Conservation (phyloP, 2,113 vertebrate genomes). For the Stictonetta naevosa region DNA sequence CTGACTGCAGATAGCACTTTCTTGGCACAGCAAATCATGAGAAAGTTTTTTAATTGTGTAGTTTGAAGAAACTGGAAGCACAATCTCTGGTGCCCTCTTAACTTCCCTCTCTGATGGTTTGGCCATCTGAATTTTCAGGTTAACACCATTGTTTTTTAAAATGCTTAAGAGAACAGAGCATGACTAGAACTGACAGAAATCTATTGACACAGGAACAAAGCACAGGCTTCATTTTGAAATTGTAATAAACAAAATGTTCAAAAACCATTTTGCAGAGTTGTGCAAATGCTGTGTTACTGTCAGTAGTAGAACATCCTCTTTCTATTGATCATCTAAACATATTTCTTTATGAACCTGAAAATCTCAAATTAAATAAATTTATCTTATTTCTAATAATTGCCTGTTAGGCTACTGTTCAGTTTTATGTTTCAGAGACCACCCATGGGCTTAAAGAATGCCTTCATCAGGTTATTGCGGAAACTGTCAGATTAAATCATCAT, state of each 20-base stretch:
- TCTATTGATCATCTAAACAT: not conserved
- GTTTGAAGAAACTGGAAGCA: not conserved
- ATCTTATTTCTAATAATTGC: not conserved
- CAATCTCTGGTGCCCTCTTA: not conserved
- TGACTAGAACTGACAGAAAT: not conserved
- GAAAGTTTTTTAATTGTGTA: slow-evolving; percentile 1
- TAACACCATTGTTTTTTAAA: not conserved
- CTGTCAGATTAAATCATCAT: not conserved
- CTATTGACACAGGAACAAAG: not conserved
- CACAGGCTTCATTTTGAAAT: not conserved
- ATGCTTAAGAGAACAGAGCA: not conserved
- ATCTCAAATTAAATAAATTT: not conserved
- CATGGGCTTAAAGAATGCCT: not conserved
- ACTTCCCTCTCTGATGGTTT: not conserved
- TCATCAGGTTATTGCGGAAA: not conserved
- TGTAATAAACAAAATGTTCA: not conserved
- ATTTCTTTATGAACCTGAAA: not conserved
- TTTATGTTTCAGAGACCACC: not conserved
- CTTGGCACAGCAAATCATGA: not conserved
- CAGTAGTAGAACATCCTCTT: not conserved
- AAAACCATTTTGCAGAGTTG: not conserved
- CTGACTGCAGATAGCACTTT: not conserved
- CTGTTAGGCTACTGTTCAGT: not conserved
- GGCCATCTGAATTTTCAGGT: not conserved
- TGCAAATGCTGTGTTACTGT: not conserved